Evolutionary conservation across 2,797 vertebrate species (phyloP), one percentile per base, ranked within the genome.

Genomic region (Intellagama lesueurii): DNA sequence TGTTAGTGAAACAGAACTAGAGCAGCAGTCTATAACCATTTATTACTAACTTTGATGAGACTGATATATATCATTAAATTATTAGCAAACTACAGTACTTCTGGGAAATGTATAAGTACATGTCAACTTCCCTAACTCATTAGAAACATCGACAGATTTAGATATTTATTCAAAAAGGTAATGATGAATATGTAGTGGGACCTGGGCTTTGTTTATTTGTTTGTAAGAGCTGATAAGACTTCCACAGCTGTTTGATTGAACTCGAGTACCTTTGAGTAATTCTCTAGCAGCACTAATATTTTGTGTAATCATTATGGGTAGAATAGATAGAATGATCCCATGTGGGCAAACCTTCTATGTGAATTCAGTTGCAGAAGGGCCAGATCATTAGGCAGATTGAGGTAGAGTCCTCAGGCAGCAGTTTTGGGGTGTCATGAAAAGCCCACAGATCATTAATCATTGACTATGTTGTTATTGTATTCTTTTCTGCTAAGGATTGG

Each of bases 41-140:
- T 26, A 4, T 28, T 52, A 81, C 40, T 66, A 12, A 35, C 6
- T 80, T 87, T 83, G 69, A 82, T 56, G 49, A n/a, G n/a, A 68
- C 19, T 35, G 32, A 49, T 72, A 14, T 6, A 52, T 52, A 3
- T 44, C 47, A 7, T 85, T 75, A 28, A 85, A 24, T 22, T 35
- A 35, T 66, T 22, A 0, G 0, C 66, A 72, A 30, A 56, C 83
- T 85, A 2, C 8, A 8, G n/a, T 0, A 0, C 16, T 28, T 60
- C 80, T 47, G 8, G n/a, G 60, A 28, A 72, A n/a, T 14, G 6
- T 12, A 1, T 52, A 4, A 86, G 16, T 40, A 82, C 4, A 5
- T 16, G 0, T 0, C 3, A 32, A 49, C 26, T 7, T 14, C 30
- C 0, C 0, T 66, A 26, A 8, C 47, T 87, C 44, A 35, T 81